These are phyloP conservation scores for Calypte anna DNA, from an alignment of 2,113 vertebrate species.

Conservation along the genomic window DNA sequence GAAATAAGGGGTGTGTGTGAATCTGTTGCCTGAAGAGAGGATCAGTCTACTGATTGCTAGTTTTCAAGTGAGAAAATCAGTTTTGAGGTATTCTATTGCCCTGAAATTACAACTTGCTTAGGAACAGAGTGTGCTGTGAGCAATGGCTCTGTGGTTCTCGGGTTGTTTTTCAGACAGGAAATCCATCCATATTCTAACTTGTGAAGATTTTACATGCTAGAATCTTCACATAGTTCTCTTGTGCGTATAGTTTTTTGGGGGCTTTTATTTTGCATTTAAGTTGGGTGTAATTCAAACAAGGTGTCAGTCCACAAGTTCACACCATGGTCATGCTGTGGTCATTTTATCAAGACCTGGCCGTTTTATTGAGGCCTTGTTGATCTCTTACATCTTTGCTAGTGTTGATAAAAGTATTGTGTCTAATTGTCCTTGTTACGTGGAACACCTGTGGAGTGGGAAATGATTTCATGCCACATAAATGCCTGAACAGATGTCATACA, in stretches of 20 bases:
- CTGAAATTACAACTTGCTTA: not conserved
- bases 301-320: not conserved
- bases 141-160: not conserved
- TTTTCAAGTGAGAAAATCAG: not conserved
- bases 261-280: not conserved
- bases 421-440: constrained; percentile 5
- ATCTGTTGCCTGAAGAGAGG: not conserved
- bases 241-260: not conserved
- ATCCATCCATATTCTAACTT: not conserved
- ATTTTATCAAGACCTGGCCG: not conserved
- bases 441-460: constrained; percentile 46
- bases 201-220: not conserved
- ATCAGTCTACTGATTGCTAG: not conserved
- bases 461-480: constrained; percentile 22
- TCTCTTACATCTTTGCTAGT: not conserved
- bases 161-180: not conserved
- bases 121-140: not conserved
- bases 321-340: not conserved
- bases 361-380: not conserved
- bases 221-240: not conserved
- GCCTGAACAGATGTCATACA: not conserved
- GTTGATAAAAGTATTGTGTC: not conserved
- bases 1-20: not conserved
- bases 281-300: not conserved
- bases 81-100: not conserved